Percentiles rank a stretch among this genome's conserved stretches.
These are phyloP conservation scores for Cryptotermes secundus DNA, from an alignment of 1,140 invertebrate genomes.

Conservation along the genomic window DNA sequence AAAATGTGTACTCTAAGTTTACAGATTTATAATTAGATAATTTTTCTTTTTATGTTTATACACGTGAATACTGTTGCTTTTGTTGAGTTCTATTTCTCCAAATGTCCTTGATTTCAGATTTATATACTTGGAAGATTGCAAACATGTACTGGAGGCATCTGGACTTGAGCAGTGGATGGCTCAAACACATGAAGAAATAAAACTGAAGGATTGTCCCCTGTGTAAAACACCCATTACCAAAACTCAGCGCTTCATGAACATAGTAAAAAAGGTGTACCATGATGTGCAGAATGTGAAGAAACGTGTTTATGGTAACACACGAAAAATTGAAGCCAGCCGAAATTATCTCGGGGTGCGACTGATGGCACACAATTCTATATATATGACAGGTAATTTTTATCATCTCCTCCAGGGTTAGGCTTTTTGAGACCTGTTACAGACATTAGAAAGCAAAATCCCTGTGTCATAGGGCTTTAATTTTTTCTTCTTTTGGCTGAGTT, in stretches of 20 bases:
- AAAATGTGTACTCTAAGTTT: not conserved
- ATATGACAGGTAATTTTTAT: not conserved
- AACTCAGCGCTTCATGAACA: conserved; percentile 59
- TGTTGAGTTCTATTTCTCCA: conserved; percentile 38
- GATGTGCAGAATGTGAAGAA: conserved; percentile 60
- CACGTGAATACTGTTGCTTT: conserved; percentile 44
- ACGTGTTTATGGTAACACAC: conserved; percentile 46
- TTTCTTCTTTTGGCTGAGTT: too few relatives aligned
- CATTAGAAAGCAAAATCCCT: too few relatives aligned
- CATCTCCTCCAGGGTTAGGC: too few relatives aligned
- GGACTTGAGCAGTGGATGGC: conserved; percentile 57
- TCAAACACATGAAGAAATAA: conserved; percentile 48
- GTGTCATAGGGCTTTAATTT: too few relatives aligned
- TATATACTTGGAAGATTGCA: conserved; percentile 63
- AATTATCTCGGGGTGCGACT: not conserved
- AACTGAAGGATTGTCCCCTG: conserved; percentile 61
- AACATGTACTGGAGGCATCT: conserved; percentile 60
- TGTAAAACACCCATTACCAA: conserved; percentile 63
- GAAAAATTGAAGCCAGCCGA: not conserved
- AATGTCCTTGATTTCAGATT: conserved; percentile 49
- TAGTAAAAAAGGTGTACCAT: conserved; percentile 54
- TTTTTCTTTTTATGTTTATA: not conserved
- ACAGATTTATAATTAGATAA: not conserved
- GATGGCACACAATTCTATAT: not conserved
- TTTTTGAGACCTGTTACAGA: too few relatives aligned